These are phyloP conservation scores for Crotophaga sulcirostris DNA, from an alignment of 2,113 vertebrate species.

Conservation along the genomic window DNA sequence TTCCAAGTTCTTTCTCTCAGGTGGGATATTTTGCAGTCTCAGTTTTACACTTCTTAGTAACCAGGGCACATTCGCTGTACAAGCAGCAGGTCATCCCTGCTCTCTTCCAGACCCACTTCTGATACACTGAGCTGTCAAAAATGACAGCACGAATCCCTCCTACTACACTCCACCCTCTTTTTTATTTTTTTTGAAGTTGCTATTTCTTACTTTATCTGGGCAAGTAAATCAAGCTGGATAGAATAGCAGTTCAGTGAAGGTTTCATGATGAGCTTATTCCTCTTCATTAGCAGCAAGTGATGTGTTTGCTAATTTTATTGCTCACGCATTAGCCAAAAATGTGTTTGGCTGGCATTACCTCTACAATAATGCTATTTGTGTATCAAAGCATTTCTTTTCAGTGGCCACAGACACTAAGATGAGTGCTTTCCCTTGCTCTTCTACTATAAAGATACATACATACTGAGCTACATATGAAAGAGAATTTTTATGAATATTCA, in stretches of 20 bases:
- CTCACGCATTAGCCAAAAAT: neutral
- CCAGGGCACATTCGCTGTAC: neutral
- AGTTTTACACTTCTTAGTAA: neutral
- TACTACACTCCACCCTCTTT: rapidly evolving
- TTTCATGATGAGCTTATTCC: conserved; percentile 55
- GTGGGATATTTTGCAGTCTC: neutral
- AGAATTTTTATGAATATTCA: conserved; percentile 15
- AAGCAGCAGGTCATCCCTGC: neutral
- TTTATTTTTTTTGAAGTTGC: neutral
- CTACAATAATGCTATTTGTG: neutral
- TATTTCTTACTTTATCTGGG: neutral
- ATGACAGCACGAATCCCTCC: neutral
- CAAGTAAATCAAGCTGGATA: conserved; percentile 8
- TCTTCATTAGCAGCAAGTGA: conserved; percentile 59
- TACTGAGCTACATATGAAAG: neutral
- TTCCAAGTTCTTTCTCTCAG: neutral
- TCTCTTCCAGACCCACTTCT: neutral
- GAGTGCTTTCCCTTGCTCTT: neutral
- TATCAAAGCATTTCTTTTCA: conserved; percentile 21
- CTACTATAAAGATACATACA: neutral
- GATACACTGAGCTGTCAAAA: neutral
- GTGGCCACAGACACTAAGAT: neutral
- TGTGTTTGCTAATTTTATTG: conserved; percentile 57
- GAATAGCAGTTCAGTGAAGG: conserved; percentile 31
- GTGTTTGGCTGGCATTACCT: neutral